phyloP scores from a whole-genome alignment of 1,140 invertebrate genomes.

The Lepidotrigona ventralis region DNA sequence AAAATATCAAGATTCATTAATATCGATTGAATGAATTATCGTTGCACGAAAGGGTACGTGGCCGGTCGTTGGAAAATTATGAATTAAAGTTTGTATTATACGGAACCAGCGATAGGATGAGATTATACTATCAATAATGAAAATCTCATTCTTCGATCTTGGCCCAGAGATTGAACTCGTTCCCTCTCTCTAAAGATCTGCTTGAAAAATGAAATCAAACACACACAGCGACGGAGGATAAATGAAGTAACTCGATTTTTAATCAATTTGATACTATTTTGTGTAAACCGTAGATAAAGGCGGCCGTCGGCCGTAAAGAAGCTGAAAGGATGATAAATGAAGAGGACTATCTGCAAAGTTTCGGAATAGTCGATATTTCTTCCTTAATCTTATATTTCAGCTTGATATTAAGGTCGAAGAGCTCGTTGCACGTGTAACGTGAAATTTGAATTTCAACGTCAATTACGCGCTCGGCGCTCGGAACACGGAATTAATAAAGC shows the following conservation, averaged over 20 bases:
- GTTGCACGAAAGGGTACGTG: neutral
- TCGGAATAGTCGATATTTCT: conserved; percentile 17
- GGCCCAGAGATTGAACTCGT: neutral
- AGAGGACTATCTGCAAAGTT: conserved; percentile 25
- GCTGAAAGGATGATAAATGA: conserved; percentile 35
- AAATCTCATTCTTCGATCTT: neutral
- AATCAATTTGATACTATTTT: conserved; percentile 31
- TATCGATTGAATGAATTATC: conserved; percentile 2
- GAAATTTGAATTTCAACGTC: neutral
- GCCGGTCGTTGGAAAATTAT: neutral
- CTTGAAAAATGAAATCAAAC: conserved; percentile 7
- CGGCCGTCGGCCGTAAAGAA: neutral
- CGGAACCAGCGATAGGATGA: neutral
- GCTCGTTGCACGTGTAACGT: neutral
- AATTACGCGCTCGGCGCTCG: neutral
- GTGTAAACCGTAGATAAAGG: neutral
- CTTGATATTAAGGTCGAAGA: conserved; percentile 16
- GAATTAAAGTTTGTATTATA: neutral
- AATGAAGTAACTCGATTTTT: conserved; percentile 30
- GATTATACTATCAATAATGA: conserved; percentile 7
- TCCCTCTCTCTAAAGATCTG: neutral
- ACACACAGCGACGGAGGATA: neutral
- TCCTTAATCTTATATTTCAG: conserved; percentile 6
- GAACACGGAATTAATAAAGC: neutral
- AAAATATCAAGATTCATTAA: neutral